Evolutionary conservation across 2,113 vertebrate species (phyloP), one percentile per base, ranked within the genome.

Genomic region (Actinemys pallida): DNA sequence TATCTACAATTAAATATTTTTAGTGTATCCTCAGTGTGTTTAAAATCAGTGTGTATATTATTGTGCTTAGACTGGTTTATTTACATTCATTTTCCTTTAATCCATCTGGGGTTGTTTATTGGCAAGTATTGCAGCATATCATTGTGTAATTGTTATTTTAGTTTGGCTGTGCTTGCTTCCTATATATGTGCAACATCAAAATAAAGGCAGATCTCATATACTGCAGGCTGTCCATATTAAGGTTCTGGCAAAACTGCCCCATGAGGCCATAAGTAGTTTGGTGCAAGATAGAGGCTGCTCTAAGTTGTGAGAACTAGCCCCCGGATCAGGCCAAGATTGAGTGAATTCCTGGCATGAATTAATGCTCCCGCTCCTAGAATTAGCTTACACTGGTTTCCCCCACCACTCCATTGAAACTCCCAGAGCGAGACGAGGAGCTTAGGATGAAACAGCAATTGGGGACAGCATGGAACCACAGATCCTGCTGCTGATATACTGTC

Each of bases 91-190:
- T 94, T 96, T 94, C 88, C 52, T 62, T 65, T 88, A 93, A 91
- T 89, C 85, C 83, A 86, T 96, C 92, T 57, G 52, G 83, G 72
- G 62, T 88, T 93, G 87, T 95, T 95, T 95, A 93, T 88, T 89
- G 83, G 83, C 81, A 96, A 92, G 88, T 69, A 84, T 93, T 86
- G 62, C 78, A 72, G 86, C 56, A 14, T 12, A 84, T 49, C 4
- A 4, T 31, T 78, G 27, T 84, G n/a, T 62, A 75, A 50, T 84
- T 4, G 52, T 80, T 92, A 56, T 45, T 94, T 95, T 39, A 56
- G 27, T 92, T 90, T 49, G 81, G 31, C 84, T 80, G 29, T 10
- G 22, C 72, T 90, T 92, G 45, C 56, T 92, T 93, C 57, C 92
- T 93, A 81, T 83, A 45, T 45, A n/a, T 45, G 39, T 24, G 39